A percentile compares a stretch with the other conserved stretches of the same genome.
Evolutionary conservation across 2,888 invertebrate genomes (phyloP).

Genomic region (Tenthredo amoena): DNA sequence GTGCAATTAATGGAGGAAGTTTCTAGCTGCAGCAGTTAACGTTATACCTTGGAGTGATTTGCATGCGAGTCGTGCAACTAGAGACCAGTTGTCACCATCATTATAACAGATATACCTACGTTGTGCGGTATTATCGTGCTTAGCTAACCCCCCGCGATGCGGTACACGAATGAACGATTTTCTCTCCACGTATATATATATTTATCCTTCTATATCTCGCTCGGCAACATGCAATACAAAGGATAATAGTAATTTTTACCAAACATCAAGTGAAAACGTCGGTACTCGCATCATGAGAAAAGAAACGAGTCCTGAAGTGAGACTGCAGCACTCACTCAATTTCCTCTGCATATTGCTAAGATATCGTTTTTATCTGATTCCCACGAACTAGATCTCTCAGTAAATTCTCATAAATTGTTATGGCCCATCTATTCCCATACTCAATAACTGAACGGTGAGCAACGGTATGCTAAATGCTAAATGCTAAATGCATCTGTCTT

Average conservation of each 20-base stretch:
- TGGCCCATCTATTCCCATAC: not conserved
- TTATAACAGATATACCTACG: conserved; percentile 13
- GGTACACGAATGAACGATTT: not conserved
- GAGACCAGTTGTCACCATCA: conserved; percentile 28
- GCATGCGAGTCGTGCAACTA: conserved; percentile 28
- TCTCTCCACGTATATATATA: not conserved
- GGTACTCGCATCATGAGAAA: not conserved
- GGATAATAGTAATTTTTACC: not conserved
- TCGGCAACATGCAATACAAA: not conserved
- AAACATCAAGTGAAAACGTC: not conserved
- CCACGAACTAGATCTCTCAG: not conserved
- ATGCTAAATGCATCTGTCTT: not conserved
- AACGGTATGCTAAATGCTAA: not conserved
- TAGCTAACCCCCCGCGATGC: not conserved
- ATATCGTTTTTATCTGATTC: not conserved
- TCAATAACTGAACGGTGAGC: not conserved
- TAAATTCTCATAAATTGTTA: not conserved
- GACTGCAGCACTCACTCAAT: not conserved
- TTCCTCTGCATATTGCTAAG: not conserved
- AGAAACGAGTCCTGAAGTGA: not conserved
- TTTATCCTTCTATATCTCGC: not conserved
- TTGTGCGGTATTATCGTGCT: not conserved
- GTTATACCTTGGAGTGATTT: conserved; percentile 1
- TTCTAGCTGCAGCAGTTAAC: not conserved
- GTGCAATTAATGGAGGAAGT: not conserved